These are phyloP conservation scores for Poecilia picta DNA, from an alignment of 2,797 vertebrate species.

Conservation along the genomic window DNA sequence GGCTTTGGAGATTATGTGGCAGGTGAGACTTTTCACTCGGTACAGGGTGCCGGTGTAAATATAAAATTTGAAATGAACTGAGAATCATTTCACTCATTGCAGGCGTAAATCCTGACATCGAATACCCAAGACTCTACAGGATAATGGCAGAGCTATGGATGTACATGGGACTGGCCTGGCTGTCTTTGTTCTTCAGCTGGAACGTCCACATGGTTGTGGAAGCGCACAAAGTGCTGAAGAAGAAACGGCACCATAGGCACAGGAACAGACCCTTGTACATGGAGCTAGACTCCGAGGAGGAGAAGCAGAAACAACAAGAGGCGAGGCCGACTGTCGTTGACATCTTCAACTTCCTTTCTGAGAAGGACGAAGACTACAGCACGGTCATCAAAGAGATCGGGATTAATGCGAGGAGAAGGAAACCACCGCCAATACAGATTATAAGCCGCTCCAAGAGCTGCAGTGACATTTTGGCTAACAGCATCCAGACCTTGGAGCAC, in stretches of 20 bases:
- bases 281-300: constrained; percentile 59
- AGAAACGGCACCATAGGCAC: constrained; percentile 85
- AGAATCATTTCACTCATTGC: constrained; percentile 35
- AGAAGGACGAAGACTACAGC: constrained; percentile 91
- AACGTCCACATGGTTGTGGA: constrained; percentile 98
- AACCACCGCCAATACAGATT: constrained; percentile 45
- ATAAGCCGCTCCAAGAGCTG: constrained; percentile 78
- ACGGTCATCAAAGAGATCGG: constrained; percentile 93
- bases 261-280: constrained; percentile 76
- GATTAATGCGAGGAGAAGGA: constrained; percentile 57
- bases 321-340: constrained; percentile 80
- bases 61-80: not conserved
- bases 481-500: constrained; percentile 79
- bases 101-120: constrained; percentile 90
- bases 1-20: constrained; percentile 98
- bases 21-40: constrained; percentile 73
- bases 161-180: constrained; percentile 95
- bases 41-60: not conserved
- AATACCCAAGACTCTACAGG: constrained; percentile 89
- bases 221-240: constrained; percentile 94
- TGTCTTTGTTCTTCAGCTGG: constrained; percentile 98
- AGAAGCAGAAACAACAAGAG: constrained; percentile 47
- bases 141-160: constrained; percentile 94
- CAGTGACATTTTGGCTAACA: constrained; percentile 68
- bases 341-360: constrained; percentile 92